Evolutionary conservation across 2,888 invertebrate genomes (phyloP).

Genomic region (Polydrusus tereticollis): DNA sequence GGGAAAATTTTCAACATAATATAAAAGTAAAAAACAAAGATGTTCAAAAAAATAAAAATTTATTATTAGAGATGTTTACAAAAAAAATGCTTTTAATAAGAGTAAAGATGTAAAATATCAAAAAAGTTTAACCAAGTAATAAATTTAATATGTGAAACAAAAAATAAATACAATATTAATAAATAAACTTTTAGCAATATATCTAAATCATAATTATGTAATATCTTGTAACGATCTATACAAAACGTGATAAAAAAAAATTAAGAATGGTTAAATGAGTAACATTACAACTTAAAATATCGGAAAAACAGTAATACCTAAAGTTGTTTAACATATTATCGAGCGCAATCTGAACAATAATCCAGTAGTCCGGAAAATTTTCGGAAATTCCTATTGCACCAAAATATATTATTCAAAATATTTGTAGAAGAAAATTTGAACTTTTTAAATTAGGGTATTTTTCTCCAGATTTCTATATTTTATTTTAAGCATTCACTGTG

Average conservation of each 20-base stretch:
- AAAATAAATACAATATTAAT: conserved; percentile 21
- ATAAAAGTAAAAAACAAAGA: background rate
- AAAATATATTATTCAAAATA: no score
- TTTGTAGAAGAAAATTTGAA: no score
- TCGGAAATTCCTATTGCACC: no score
- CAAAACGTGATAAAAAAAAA: background rate
- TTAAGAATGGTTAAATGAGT: background rate
- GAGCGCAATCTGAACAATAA: no score
- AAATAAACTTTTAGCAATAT: conserved; percentile 24
- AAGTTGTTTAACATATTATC: no score
- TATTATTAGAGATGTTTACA: conserved; percentile 22
- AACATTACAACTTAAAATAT: background rate
- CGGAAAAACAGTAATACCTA: no score
- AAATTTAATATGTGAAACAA: conserved; percentile 6
- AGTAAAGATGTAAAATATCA: conserved; percentile 21
- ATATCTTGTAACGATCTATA: conserved; percentile 1
- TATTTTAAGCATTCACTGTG: no score
- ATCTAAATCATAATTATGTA: background rate
- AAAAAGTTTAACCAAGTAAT: conserved; percentile 13
- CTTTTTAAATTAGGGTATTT: no score
- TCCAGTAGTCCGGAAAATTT: no score
- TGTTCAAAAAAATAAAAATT: conserved; percentile 20
- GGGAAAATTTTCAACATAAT: background rate
- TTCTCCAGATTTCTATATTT: no score
- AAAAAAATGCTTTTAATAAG: background rate